Base-by-base conservation (phyloP, 2,888 invertebrate species). In the Eledona agricola region DNA sequence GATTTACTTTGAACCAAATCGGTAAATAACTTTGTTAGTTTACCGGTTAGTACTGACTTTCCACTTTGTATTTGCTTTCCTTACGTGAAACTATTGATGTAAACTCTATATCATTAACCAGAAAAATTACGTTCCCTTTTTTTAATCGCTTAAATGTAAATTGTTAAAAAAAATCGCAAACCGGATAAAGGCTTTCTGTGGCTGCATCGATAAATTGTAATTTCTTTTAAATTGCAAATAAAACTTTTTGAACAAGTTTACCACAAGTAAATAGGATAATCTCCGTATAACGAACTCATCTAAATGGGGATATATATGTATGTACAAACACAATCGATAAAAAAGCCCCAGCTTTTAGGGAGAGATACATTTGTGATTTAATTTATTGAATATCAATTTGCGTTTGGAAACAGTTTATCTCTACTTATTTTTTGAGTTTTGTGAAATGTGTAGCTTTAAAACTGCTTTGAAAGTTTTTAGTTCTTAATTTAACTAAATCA, bases 1-100 rank as follows among this genome's bases (percentile, higher is more conserved):
- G 35, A 51, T 45, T 51, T 31, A 51, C 51, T 45, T 51, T 45
- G 51, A 45, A 43, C 7, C 43, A 28, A 51, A 51, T 23, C 37
- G 10, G 45, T 51, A 45, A 51, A 51, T 51, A 45, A 37, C 37
- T 51, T 28, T 37, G 43, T 51, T 34, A 32, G 29, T 31, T 19
- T 15, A 11, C 19, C 4, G 42, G 20, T 40, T 42, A 42, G 34
- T 26, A 11, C 32, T 12, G 32, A 34, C 15, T 45, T 45, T 34
- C 10, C n/a, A 4, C 13, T 22, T 12, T 4, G 17, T 32, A 17
- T 45, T 45, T 45, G 17, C 10, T 13, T 22, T 5, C 22, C n/a
- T n/a, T n/a, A 42, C 25, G 32, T 16, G 25, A 25, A 32, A 34
- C 26, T 10, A 45, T 15, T 16, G 10, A 17, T 35, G 20, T 19